These are phyloP conservation scores for Lepidotrigona ventralis DNA, from an alignment of 1,140 invertebrate species.

Conservation along the genomic window DNA sequence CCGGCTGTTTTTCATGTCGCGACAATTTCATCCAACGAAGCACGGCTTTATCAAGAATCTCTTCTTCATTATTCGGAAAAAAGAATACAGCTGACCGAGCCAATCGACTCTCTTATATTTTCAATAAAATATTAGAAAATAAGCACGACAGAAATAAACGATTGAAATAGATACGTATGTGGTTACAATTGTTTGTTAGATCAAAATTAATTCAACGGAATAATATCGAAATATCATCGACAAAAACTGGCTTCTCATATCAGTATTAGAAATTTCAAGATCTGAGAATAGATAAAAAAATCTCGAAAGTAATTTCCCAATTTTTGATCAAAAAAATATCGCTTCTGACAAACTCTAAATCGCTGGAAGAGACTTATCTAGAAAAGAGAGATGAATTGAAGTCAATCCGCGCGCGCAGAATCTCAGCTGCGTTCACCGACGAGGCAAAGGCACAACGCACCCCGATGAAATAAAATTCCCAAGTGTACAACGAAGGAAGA, in stretches of 20 bases:
- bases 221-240: too few species aligned
- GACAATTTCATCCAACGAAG: slow-evolving; percentile 5
- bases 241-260: too few species aligned
- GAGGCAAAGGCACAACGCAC: too few species aligned
- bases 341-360: too few species aligned
- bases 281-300: too few species aligned
- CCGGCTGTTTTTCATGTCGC: not conserved
- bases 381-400: not conserved
- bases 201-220: too few species aligned
- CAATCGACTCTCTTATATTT: not conserved
- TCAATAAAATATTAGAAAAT: not conserved
- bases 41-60: not conserved
- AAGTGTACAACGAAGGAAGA: not conserved
- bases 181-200: too few species aligned
- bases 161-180: too few species aligned
- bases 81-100: not conserved
- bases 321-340: not conserved
- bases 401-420: not conserved
- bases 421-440: not conserved
- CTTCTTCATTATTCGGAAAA: not conserved
- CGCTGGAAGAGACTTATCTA: not conserved
- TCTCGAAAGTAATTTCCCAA: not conserved
- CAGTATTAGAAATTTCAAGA: too few species aligned
- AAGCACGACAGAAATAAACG: too few species aligned
- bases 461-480: not conserved